A percentile compares a stretch with the other conserved stretches of the same genome.
These are phyloP conservation scores for Darevskia nairensis DNA, from an alignment of 2,797 vertebrate species.

Conservation along the genomic window DNA sequence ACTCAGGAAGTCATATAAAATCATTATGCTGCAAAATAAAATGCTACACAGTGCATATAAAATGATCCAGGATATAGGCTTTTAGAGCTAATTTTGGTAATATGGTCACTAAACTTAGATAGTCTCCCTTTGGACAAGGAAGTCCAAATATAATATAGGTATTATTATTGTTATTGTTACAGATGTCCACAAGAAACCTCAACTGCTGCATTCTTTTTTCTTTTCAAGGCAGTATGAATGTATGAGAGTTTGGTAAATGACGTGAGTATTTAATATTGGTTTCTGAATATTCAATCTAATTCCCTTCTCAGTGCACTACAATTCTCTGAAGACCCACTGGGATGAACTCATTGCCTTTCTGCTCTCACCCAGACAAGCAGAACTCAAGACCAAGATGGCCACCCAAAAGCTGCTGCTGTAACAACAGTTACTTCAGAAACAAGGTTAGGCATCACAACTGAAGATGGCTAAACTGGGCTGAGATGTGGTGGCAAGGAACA, in stretches of 20 bases:
- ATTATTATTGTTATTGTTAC: background rate
- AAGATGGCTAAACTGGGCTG: too few species aligned
- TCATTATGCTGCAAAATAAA: conserved; percentile 31
- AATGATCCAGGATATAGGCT: conserved; percentile 3
- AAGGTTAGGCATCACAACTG: too few species aligned
- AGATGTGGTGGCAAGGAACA: too few species aligned
- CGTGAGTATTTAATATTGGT: background rate
- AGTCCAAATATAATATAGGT: too few species aligned
- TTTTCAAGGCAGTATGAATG: background rate
- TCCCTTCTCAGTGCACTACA: background rate
- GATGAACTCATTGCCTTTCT: background rate
- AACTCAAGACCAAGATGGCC: background rate
- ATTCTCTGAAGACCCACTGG: background rate
- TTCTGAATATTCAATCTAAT: background rate
- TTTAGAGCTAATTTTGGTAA: background rate
- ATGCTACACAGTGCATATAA: background rate
- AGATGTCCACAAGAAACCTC: background rate
- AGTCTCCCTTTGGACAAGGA: background rate
- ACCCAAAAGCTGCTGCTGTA: background rate
- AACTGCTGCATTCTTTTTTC: background rate
- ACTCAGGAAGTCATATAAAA: conserved; percentile 20
- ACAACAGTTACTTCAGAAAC: too few species aligned
- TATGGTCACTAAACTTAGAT: background rate
- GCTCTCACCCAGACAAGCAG: background rate
- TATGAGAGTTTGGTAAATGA: background rate